Evolutionary conservation across 1,140 invertebrate species (phyloP).

Genomic region (Philopotamus ludificatus): DNA sequence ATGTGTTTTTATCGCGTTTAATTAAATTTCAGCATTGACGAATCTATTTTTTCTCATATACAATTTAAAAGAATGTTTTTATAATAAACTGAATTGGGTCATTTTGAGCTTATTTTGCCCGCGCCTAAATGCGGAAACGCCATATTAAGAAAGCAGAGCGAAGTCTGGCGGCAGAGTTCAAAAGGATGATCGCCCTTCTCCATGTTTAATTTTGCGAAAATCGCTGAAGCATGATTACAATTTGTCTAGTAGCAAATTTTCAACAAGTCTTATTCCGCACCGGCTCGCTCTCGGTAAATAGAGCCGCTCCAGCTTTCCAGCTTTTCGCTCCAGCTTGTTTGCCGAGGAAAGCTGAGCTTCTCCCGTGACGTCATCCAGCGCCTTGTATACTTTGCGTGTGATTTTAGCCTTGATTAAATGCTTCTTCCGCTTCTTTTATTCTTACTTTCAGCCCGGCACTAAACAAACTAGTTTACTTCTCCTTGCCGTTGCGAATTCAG

Average conservation of each 20-base stretch:
- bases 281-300: conserved; percentile 33
- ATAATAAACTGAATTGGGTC: too few species aligned
- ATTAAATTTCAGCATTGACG: neutral
- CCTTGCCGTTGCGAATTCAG: too few species aligned
- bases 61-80: too few species aligned
- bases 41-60: too few species aligned
- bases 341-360: conserved; percentile 19
- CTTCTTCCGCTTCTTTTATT: neutral
- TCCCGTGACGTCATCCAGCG: conserved; percentile 7
- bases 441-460: too few species aligned
- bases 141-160: neutral
- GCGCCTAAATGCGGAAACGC: neutral
- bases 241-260: conserved; percentile 39
- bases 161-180: conserved; percentile 13
- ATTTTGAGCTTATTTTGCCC: neutral
- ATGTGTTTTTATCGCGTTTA: neutral
- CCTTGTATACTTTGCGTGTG: neutral
- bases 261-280: conserved; percentile 30
- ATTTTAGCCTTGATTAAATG: neutral
- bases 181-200: conserved; percentile 30
- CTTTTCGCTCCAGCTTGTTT: conserved; percentile 20
- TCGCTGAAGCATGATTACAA: conserved; percentile 34
- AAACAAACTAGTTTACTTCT: too few species aligned
- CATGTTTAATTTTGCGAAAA: conserved; percentile 36
- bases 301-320: conserved; percentile 11